These are phyloP conservation scores for Volucella bombylans DNA, from an alignment of 2,888 invertebrate genomes.

Conservation along the genomic window DNA sequence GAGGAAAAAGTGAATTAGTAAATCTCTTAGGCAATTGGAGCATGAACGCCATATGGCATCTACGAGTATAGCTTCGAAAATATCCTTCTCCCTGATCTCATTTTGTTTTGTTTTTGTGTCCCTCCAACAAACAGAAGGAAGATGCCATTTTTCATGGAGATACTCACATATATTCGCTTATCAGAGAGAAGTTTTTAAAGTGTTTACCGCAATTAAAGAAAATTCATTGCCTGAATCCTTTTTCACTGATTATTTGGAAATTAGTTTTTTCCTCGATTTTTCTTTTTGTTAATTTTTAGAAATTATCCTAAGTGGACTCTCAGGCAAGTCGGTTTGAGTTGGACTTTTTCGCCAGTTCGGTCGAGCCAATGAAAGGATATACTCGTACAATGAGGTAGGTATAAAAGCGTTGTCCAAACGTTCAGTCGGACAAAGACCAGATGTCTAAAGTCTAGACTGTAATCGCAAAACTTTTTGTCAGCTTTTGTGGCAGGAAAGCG, in stretches of 20 bases:
- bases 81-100: slow-evolving; percentile 35
- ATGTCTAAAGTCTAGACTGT: slow-evolving; percentile 64
- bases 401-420: background rate
- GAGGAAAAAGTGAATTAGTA: slow-evolving; percentile 62
- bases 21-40: slow-evolving; percentile 72
- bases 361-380: slow-evolving; percentile 18
- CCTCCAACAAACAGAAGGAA: slow-evolving; percentile 7
- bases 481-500: background rate
- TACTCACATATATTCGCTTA: slow-evolving; percentile 37
- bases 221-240: slow-evolving; percentile 70
- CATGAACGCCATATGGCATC: slow-evolving; percentile 70
- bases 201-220: slow-evolving; percentile 69
- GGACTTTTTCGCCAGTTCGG: background rate
- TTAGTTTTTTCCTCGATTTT: too few relatives aligned
- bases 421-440: slow-evolving; percentile 45
- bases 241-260: slow-evolving; percentile 32
- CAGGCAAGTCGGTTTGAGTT: slow-evolving; percentile 13
- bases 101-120: slow-evolving; percentile 20
- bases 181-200: slow-evolving; percentile 55
- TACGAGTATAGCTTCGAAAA: slow-evolving; percentile 27
- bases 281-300: slow-evolving; percentile 15
- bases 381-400: background rate
- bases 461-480: slow-evolving; percentile 25
- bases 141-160: slow-evolving; percentile 24
- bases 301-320: slow-evolving; percentile 50